Percentiles rank a stretch among this genome's conserved stretches.
Conservation (phyloP, 2,113 vertebrate species). For the Chaetops frenatus region DNA sequence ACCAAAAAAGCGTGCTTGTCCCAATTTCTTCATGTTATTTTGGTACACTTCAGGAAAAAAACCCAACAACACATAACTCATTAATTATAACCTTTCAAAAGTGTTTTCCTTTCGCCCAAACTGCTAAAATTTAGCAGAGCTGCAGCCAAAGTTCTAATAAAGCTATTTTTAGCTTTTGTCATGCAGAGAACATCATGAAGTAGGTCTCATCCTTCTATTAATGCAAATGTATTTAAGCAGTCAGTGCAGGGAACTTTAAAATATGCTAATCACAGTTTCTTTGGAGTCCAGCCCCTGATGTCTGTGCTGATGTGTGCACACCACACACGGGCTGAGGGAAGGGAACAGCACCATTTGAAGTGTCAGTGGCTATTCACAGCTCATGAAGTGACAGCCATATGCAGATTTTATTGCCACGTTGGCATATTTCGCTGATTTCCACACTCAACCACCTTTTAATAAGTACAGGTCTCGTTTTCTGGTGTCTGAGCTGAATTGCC, state of each 20-base stretch:
- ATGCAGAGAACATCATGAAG: not conserved
- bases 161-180: conserved; percentile 34
- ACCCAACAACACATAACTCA: not conserved
- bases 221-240: conserved; percentile 46
- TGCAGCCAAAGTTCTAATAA: not conserved
- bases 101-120: not conserved
- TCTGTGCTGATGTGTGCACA: not conserved
- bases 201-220: conserved; percentile 23
- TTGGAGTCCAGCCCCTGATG: not conserved
- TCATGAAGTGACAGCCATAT: not conserved
- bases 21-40: conserved; percentile 3
- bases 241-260: not conserved
- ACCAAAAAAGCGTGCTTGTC: not conserved
- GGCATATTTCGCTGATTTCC: not conserved
- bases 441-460: not conserved
- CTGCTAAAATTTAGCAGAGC: not conserved
- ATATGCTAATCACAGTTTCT: not conserved
- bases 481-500: not conserved
- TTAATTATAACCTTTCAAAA: conserved; percentile 36
- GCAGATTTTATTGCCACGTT: not conserved
- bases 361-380: not conserved
- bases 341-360: not conserved
- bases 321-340: not conserved
- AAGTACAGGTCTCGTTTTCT: not conserved
- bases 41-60: not conserved